phyloP scores from a whole-genome alignment of 2,888 invertebrate species.

The Drosophila mimica region DNA sequence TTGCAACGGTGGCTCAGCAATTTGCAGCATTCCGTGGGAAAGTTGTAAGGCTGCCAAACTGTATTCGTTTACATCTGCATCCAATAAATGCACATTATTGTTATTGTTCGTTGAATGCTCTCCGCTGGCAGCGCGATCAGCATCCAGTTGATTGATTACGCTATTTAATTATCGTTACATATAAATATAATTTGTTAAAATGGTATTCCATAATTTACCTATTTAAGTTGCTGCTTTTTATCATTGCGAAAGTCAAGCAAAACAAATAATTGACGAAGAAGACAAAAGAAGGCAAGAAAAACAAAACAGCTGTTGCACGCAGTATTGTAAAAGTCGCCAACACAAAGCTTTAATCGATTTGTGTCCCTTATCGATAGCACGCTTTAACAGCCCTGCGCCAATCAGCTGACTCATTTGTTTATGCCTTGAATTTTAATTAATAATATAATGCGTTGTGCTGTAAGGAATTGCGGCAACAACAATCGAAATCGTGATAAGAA shows the following conservation, averaged over 20 bases:
- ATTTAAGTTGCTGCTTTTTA: constrained; percentile 77
- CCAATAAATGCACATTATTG: constrained; percentile 4
- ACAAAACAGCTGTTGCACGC: constrained; percentile 27
- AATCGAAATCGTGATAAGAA: constrained; percentile 42
- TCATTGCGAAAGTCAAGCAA: constrained; percentile 54
- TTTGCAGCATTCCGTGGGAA: constrained; percentile 77
- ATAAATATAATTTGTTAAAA: background rate
- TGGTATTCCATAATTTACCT: constrained; percentile 57
- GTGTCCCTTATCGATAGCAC: constrained; percentile 27
- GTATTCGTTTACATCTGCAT: constrained; percentile 25
- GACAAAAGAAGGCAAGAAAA: constrained; percentile 3
- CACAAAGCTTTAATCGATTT: constrained; percentile 6
- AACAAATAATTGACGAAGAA: constrained; percentile 23
- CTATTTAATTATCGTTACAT: constrained; percentile 22
- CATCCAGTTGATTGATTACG: constrained; percentile 55
- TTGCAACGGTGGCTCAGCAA: constrained; percentile 79
- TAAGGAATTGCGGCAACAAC: constrained; percentile 61
- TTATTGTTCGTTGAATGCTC: constrained; percentile 27
- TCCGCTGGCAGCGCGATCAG: constrained; percentile 10
- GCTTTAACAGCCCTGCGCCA: constrained; percentile 9
- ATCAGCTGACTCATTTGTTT: constrained; percentile 48
- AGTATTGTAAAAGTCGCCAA: constrained; percentile 23
- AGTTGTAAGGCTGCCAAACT: constrained; percentile 76
- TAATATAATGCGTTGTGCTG: constrained; percentile 60
- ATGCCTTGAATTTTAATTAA: constrained; percentile 15